Conservation (phyloP, 2,888 invertebrate genomes). For the Drosophila aldrichi region DNA sequence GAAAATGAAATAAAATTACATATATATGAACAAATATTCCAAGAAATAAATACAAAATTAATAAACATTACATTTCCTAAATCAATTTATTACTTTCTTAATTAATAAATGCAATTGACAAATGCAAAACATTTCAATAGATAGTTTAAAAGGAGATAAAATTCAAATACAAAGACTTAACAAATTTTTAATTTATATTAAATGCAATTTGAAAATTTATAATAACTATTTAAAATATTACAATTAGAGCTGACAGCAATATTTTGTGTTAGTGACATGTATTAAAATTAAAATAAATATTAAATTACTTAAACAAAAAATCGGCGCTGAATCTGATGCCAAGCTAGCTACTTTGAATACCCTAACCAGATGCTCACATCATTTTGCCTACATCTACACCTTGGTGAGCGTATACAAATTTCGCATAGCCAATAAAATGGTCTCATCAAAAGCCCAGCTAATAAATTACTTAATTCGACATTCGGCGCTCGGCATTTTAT, state of each 20-base stretch:
- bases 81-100: neutral
- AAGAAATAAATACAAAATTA: neutral
- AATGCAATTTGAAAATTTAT: neutral
- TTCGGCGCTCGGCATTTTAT: constrained; percentile 7
- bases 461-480: constrained; percentile 35
- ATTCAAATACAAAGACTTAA: no score
- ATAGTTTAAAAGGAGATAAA: neutral
- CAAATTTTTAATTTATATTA: no score
- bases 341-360: neutral
- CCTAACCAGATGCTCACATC: neutral
- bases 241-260: neutral
- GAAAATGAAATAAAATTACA: no score
- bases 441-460: neutral
- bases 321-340: neutral
- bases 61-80: neutral
- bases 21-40: no score
- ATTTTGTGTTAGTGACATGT: neutral
- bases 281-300: constrained; percentile 2
- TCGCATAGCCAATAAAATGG: neutral
- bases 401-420: constrained; percentile 18
- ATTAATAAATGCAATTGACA: neutral
- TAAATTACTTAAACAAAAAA: neutral
- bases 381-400: no score
- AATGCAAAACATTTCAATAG: neutral
- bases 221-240: neutral